These are phyloP conservation scores for Tangara arthus DNA, from an alignment of 2,797 vertebrate genomes.

Conservation along the genomic window DNA sequence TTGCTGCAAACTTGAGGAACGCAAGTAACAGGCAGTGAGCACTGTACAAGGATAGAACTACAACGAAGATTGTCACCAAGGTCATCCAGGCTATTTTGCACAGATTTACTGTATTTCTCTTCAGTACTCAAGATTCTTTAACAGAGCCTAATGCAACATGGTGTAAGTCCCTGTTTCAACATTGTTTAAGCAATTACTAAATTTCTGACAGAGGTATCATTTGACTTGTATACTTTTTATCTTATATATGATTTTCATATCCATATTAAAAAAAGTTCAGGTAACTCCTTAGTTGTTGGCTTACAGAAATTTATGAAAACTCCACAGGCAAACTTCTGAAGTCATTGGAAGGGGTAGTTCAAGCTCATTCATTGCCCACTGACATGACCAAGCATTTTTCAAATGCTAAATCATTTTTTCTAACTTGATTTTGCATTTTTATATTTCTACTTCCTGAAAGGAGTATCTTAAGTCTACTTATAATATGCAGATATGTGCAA, in stretches of 20 bases:
- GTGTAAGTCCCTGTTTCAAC: not conserved
- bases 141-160: not conserved
- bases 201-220: not conserved
- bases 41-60: not conserved
- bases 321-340: not conserved
- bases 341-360: not conserved
- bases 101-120: not conserved
- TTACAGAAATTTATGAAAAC: not conserved
- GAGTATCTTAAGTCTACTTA: not conserved
- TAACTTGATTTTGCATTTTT: not conserved
- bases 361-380: not conserved
- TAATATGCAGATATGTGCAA: not conserved
- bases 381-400: not conserved
- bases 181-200: not conserved
- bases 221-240: not conserved
- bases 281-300: not conserved
- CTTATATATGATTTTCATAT: not conserved
- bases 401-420: not conserved
- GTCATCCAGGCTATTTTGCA: not conserved
- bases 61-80: rapidly evolving
- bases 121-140: not conserved
- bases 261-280: rapidly evolving
- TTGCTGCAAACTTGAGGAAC: not conserved
- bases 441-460: not conserved
- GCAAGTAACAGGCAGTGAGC: rapidly evolving